Conservation (phyloP, 2,888 invertebrate species). For the Leptothorax acervorum region DNA sequence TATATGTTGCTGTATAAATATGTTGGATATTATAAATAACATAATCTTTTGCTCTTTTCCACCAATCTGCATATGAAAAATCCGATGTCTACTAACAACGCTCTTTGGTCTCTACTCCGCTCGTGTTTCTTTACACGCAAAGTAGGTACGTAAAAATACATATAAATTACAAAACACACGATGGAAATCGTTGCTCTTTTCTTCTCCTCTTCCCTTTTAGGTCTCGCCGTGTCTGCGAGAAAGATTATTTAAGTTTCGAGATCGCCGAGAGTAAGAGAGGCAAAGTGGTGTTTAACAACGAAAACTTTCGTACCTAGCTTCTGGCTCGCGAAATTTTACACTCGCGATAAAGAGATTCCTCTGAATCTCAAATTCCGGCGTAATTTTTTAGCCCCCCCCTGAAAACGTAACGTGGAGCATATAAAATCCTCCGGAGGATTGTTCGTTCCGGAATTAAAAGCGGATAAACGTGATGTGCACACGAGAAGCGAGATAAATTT, state of each 20-base stretch:
- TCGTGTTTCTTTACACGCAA: neutral
- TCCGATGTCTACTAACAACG: too few species aligned
- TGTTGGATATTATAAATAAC: too few species aligned
- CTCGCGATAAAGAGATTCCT: neutral
- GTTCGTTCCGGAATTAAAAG: slow-evolving; percentile 23
- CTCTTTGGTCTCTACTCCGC: neutral
- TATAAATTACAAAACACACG: neutral
- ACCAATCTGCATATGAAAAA: too few species aligned
- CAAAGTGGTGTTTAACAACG: neutral
- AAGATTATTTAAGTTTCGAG: neutral
- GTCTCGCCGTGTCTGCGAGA: neutral
- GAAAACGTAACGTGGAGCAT: neutral
- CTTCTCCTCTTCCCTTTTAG: neutral
- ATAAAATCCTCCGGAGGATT: neutral
- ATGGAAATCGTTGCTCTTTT: neutral
- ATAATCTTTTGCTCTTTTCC: too few species aligned
- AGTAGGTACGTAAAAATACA: neutral
- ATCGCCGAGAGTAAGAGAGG: neutral
- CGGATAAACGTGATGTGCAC: slow-evolving; percentile 9
- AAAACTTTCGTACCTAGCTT: neutral
- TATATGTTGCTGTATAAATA: too few species aligned
- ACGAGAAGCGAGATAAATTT: slow-evolving; percentile 30
- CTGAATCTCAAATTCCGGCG: neutral
- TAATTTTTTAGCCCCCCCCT: neutral
- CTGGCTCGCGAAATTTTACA: neutral